Conservation (phyloP, 2,888 invertebrate genomes). For the Latheticus oryzae region DNA sequence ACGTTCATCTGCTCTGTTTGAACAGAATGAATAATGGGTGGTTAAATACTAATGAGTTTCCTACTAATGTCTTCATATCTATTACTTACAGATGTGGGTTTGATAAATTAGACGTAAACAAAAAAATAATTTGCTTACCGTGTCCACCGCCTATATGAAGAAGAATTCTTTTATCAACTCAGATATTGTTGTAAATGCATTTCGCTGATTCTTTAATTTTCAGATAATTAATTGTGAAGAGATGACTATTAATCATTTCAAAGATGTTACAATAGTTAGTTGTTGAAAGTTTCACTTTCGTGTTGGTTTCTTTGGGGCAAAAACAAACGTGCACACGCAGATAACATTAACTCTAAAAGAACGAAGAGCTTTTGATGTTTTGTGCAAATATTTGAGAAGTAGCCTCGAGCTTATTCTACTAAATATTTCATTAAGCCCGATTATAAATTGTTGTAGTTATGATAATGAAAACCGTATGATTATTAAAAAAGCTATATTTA, state of each 20-base stretch:
- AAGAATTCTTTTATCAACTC: slow-evolving; percentile 27
- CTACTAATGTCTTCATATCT: slow-evolving; percentile 58
- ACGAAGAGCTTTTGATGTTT: too few relatives aligned
- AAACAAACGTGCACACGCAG: too few relatives aligned
- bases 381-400: too few relatives aligned
- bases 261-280: too few relatives aligned
- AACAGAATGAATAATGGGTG: slow-evolving; percentile 55
- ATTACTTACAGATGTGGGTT: slow-evolving; percentile 45
- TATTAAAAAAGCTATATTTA: too few relatives aligned
- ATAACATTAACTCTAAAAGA: too few relatives aligned
- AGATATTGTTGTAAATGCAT: slow-evolving; percentile 41
- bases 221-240: slow-evolving; percentile 35
- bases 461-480: too few relatives aligned
- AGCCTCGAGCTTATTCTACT: too few relatives aligned
- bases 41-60: slow-evolving; percentile 55
- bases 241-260: slow-evolving; percentile 31
- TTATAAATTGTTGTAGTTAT: too few relatives aligned
- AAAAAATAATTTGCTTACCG: slow-evolving; percentile 44
- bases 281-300: slow-evolving; percentile 11
- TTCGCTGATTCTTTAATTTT: slow-evolving; percentile 41
- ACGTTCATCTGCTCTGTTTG: too few relatives aligned
- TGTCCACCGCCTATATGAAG: slow-evolving; percentile 35
- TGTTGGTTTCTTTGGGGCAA: too few relatives aligned
- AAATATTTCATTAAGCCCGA: too few relatives aligned
- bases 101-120: slow-evolving; percentile 39